Conservation (phyloP, 2,888 invertebrate genomes). For the Neoscelio sp. region DNA sequence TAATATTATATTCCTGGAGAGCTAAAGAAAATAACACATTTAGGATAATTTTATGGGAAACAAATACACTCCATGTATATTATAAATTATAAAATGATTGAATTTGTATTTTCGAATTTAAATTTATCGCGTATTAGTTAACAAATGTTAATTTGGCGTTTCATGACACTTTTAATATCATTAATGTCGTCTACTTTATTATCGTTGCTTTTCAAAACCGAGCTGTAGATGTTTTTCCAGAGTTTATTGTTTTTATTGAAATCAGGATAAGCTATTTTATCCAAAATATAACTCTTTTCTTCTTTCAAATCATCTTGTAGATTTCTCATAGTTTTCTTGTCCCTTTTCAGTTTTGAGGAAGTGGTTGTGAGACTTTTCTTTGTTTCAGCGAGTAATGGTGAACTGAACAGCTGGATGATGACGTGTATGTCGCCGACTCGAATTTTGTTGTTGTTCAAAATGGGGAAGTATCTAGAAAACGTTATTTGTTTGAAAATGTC, state of each 20-base stretch:
- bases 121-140: too few species aligned
- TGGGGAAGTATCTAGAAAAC: conserved; percentile 77
- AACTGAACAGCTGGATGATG: conserved; percentile 68
- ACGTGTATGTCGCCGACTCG: conserved; percentile 79
- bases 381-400: conserved; percentile 37
- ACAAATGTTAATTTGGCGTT: too few species aligned
- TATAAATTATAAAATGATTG: too few species aligned
- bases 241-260: conserved; percentile 39
- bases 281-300: conserved; percentile 10
- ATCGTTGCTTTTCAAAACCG: conserved; percentile 72
- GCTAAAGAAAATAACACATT: too few species aligned
- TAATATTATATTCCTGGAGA: too few species aligned
- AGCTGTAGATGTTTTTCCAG: conserved; percentile 70
- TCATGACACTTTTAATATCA: too few species aligned
- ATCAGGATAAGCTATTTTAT: conserved; percentile 13
- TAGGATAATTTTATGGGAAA: too few species aligned
- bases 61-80: too few species aligned
- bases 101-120: too few species aligned
- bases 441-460: conserved; percentile 74
- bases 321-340: conserved; percentile 7
- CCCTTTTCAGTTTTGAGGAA: conserved; percentile 32
- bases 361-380: conserved; percentile 31
- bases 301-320: conserved; percentile 4
- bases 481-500: conserved; percentile 74
- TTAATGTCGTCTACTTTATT: conserved; percentile 64